Evolutionary conservation across 2,113 vertebrate genomes (phyloP).

Genomic region (Corvus hawaiiensis): DNA sequence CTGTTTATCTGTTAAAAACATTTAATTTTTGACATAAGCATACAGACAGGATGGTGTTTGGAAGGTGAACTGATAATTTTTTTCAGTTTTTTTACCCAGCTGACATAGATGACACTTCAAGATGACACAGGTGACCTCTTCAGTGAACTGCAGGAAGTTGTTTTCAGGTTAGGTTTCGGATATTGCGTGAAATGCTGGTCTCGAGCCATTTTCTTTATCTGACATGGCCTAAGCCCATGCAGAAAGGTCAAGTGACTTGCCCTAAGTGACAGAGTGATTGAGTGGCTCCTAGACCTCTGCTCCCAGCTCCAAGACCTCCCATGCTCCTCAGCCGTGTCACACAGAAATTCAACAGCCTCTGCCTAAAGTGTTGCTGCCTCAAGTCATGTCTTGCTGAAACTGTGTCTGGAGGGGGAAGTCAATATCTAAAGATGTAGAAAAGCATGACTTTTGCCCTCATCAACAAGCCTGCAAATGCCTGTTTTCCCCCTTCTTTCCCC

Average conservation of each 20-base stretch:
- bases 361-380: neutral
- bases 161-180: neutral
- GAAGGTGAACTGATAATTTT: neutral
- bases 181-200: neutral
- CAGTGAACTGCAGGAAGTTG: neutral
- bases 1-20: neutral
- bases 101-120: neutral
- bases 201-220: neutral
- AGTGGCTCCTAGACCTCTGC: slow-evolving; percentile 22
- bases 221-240: neutral
- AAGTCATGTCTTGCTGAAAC: neutral
- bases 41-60: neutral
- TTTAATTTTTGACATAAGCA: fast-evolving
- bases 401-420: fast-evolving
- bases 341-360: neutral
- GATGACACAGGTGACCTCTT: neutral
- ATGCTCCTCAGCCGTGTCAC: neutral
- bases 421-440: neutral
- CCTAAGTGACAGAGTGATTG: slow-evolving; percentile 43
- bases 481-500: neutral
- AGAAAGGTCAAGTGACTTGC: slow-evolving; percentile 36
- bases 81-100: neutral
- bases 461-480: slow-evolving; percentile 5
- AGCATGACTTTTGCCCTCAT: neutral
- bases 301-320: slow-evolving; percentile 37